Evolutionary conservation across 1,140 invertebrate genomes (phyloP), one percentile per base, ranked within the genome.

Genomic region (Euborellia annulipes): DNA sequence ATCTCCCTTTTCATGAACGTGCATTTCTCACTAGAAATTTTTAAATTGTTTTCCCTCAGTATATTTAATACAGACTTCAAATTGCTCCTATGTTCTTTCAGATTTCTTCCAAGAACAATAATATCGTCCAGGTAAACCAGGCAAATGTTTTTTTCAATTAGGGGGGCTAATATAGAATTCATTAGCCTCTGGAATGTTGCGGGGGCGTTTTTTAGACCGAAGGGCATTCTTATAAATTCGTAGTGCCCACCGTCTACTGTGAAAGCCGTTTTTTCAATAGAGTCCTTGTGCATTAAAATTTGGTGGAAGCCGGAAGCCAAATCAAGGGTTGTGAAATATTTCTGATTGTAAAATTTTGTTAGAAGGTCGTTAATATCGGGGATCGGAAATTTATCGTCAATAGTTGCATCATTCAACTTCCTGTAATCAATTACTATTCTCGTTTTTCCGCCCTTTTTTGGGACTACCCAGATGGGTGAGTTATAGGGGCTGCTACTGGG

Each of bases 351-450:
- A 13, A 74, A 43, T 22, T 60, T 56, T 49, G 71, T 62, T 41
- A 66, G 43, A 21, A 62, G 62, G n/a, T 71, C 66, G 2, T 60
- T 56, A 13, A 74, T 71, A 13, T 63, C 49, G 8, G 71, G 71
- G 6, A 76, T 39, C 0, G 73, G 72, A 54, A 64, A 76, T 30
- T 48, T 55, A 53, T 75, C 69, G 6, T 54, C 56, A 19, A 63
- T 52, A 9, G 60, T 64, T 34, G 55, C 53, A 36, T 62, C 55
- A 52, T 68, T 67, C 30, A 66, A 36, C 47, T 61, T 62, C 36
- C 60, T 34, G 44, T 58, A 67, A 50, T 63, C 64, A 9, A 64
- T 52, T 11, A 63, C 58, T 7, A 68, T 37, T 39, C 63, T 48
- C 54, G 54, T 60, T 56, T 62, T 60, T 45, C n/a, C n/a, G n/a